Percentiles rank a stretch among this genome's conserved stretches.
phyloP scores from a whole-genome alignment of 2,888 invertebrate genomes.

The Steinernema scapterisci region DNA sequence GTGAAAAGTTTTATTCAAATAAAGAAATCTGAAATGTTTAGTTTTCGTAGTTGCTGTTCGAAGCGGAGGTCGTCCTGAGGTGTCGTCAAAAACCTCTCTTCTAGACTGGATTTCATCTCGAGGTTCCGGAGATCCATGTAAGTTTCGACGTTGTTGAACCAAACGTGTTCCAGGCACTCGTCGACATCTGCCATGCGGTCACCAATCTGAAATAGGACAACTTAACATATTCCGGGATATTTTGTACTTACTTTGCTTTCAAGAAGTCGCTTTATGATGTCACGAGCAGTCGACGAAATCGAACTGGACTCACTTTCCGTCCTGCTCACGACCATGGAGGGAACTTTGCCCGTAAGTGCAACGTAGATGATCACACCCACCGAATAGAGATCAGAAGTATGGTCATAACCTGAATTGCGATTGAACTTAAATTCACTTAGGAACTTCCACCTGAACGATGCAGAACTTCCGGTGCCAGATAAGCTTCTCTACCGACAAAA shows the following conservation, averaged over 20 bases:
- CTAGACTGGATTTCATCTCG: slow-evolving; percentile 52
- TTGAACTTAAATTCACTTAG: no score
- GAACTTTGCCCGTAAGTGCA: slow-evolving; percentile 91
- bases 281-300: slow-evolving; percentile 96
- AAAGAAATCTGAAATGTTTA: background rate
- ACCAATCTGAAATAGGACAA: slow-evolving; percentile 59
- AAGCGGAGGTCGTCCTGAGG: slow-evolving; percentile 37
- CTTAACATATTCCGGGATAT: no score
- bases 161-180: slow-evolving; percentile 61
- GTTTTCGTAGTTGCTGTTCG: background rate
- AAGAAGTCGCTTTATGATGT: slow-evolving; percentile 92
- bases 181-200: slow-evolving; percentile 62
- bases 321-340: slow-evolving; percentile 98
- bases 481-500: slow-evolving; percentile 46
- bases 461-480: slow-evolving; percentile 89
- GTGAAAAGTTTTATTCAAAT: background rate
- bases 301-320: slow-evolving; percentile 99
- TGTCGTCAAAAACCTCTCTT: slow-evolving; percentile 72
- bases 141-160: slow-evolving; percentile 63
- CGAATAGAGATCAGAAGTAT: slow-evolving; percentile 99
- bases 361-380: slow-evolving; percentile 97
- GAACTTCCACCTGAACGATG: slow-evolving; percentile 85
- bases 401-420: slow-evolving; percentile 78
- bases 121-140: slow-evolving; percentile 60
- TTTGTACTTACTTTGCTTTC: slow-evolving; percentile 1